Evolutionary conservation across 2,888 invertebrate species (phyloP), one percentile per base, ranked within the genome.

Genomic region (Gonocerus acuteangulatus): DNA sequence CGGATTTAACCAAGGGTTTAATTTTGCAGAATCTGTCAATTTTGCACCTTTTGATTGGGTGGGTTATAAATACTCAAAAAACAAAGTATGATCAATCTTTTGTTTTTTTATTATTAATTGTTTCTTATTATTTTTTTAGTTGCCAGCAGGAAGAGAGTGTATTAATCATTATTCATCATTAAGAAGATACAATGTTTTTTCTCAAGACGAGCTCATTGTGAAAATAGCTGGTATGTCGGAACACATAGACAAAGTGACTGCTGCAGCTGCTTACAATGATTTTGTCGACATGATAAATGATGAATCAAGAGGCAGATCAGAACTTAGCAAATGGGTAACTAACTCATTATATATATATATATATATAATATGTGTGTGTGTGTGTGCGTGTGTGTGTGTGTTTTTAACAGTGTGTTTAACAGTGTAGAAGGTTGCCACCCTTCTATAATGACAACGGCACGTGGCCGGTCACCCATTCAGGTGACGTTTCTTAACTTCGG

Each of bases 1-100:
- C 21, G 99, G 99, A 1, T 99, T 97, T 75, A 99, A 99, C 76
- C 96, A 97, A 74, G 99, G 99, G 36, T 95, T 95, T 74, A 99
- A 99, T 76, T 96, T 99, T 74, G 99, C 99, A 1, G 99, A 99
- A 75, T 99, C 99, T 2, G 99, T 99, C 48, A 99, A 99, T 76
- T 99, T 99, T 76, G 96, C 96, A 44, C 96, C 97, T 0, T 90
- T 95, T 23, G 99, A 99, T 77, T 99, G 99, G 99, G 87, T 89
- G 73, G 74, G 75, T 69, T 32, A 60, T 36, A 21, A 34, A 45
- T 27, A n/a, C 27, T 48, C 13, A 1, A 42, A 13, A 9, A 4
- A n/a, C n/a, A 9, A 7, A 42, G 47, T 60, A 54, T 44, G 39
- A 48, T 58, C 15, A 34, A 58, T 16, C 48, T 49, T 59, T 63